Base-by-base conservation (phyloP, 1,140 invertebrate species). In the Drosophila rhopaloa region DNA sequence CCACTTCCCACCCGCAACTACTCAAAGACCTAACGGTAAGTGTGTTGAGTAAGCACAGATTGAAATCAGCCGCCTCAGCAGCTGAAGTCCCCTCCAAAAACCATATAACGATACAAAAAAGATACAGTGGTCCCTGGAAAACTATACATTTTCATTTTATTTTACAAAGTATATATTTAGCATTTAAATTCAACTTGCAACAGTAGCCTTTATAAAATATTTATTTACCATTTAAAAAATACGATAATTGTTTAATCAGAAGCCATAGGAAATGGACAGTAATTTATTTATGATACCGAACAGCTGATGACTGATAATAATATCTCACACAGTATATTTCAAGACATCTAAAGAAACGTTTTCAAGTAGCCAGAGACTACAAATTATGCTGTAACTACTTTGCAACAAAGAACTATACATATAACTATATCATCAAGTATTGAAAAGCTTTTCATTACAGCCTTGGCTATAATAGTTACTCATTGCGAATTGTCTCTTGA, bases 21-120 rank as follows among this genome's bases (percentile, higher is more conserved):
- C 14, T 44, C 9, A 40, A 29, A 71, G 50, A 40, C 68, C 43
- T 48, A 58, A 71, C 41, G 35, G 38, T 68, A 71, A 72, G 68
- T 72, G 53, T 72, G 68, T 72, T 72, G 68, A 71, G 68, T 71
- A 71, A 72, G 68, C 68, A 71, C 51, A 72, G 66, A 72, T 72
- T 71, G 54, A 58, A 72, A 72, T 72, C 66, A 71, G 66, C 38
- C 19, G 53, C 44, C 53, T 71, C 65, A 72, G 67, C 62, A 65
- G 44, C 43, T 47, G 29, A n/a, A 7, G 11, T 16, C 24, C 29
- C 48, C 29, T 37, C n/a, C 4, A 11, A 35, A 37, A 32, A 32
- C 48, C n/a, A 35, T 11, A 27, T 7, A 27, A 50, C 11, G 16
- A 67, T 50, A 35, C 46, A 51, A 24, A 41, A 48, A 35, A 35